phyloP scores from a whole-genome alignment of 1,140 invertebrate species.

The Listronotus bonariensis region DNA sequence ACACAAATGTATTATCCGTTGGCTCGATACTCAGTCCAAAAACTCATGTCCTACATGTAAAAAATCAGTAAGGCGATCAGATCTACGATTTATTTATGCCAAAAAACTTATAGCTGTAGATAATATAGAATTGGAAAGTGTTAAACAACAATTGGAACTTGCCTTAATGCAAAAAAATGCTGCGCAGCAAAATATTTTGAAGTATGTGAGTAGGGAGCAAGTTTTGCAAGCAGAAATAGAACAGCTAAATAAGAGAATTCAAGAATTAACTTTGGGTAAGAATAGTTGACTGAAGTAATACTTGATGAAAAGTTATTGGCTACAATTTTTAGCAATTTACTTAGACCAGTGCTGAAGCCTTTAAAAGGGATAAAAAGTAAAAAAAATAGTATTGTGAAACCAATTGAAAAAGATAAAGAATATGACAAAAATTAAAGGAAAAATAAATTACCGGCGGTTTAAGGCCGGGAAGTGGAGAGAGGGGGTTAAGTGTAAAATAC shows the following conservation, averaged over 20 bases:
- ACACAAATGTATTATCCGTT: conserved; percentile 77
- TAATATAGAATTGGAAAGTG: conserved; percentile 59
- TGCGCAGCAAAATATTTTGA: conserved; percentile 56
- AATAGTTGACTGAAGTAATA: no score
- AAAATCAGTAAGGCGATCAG: conserved; percentile 65
- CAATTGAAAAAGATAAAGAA: no score
- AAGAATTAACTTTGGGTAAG: conserved; percentile 45
- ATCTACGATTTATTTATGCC: conserved; percentile 74
- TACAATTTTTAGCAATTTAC: no score
- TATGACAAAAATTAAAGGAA: no score
- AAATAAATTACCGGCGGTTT: no score
- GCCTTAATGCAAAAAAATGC: conserved; percentile 56
- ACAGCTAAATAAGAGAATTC: conserved; percentile 48
- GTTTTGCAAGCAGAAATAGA: conserved; percentile 47
- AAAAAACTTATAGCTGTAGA: conserved; percentile 59
- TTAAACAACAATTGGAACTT: conserved; percentile 60
- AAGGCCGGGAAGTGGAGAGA: no score
- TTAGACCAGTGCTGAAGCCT: no score
- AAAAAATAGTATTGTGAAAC: no score
- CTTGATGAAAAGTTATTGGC: no score
- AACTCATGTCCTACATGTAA: conserved; percentile 87
- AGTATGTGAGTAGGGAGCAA: conserved; percentile 51
- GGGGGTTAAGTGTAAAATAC: no score
- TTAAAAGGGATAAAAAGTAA: no score
- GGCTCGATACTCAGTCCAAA: conserved; percentile 64